Percentiles rank a stretch among this genome's conserved stretches.
Evolutionary conservation across 2,113 vertebrate species (phyloP).

Genomic region (Cygnus atratus): DNA sequence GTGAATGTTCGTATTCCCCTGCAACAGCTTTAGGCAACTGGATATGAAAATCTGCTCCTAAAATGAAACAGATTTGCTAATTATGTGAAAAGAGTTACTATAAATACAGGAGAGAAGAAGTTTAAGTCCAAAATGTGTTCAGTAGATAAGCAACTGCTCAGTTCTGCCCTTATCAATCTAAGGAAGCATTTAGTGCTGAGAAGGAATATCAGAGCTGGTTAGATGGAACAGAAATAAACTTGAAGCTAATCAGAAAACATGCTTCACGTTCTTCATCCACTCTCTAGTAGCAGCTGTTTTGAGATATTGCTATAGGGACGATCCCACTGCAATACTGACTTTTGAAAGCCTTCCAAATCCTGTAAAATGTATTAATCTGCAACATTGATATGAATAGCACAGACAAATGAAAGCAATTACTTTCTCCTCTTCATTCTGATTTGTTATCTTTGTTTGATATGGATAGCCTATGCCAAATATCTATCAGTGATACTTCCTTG

Average conservation of each 20-base stretch:
- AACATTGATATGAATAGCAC: background rate
- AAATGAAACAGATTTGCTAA: slow-evolving; percentile 30
- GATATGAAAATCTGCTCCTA: slow-evolving; percentile 27
- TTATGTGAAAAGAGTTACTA: slow-evolving; percentile 23
- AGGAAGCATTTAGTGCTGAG: slow-evolving; percentile 16
- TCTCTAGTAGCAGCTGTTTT: slow-evolving; percentile 46
- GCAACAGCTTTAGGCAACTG: slow-evolving; percentile 24
- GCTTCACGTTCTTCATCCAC: background rate
- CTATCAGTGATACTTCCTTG: background rate
- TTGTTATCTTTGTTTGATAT: slow-evolving; percentile 22
- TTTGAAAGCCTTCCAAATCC: slow-evolving; percentile 58
- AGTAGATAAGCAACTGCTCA: background rate
- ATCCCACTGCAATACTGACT: slow-evolving; percentile 20
- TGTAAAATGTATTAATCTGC: slow-evolving; percentile 46
- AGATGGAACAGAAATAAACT: slow-evolving; percentile 20
- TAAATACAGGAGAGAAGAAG: background rate
- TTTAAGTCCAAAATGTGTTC: background rate
- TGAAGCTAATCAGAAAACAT: slow-evolving; percentile 43
- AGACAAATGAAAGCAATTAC: slow-evolving; percentile 34
- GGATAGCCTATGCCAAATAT: background rate
- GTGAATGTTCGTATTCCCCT: background rate
- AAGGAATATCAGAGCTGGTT: slow-evolving; percentile 21
- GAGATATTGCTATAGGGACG: slow-evolving; percentile 53
- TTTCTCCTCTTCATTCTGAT: slow-evolving; percentile 29
- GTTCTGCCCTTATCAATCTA: background rate